Percentiles rank a stretch among this genome's conserved stretches.
Conservation (phyloP, 2,113 vertebrate genomes). For the Ornithorhynchus anatinus region DNA sequence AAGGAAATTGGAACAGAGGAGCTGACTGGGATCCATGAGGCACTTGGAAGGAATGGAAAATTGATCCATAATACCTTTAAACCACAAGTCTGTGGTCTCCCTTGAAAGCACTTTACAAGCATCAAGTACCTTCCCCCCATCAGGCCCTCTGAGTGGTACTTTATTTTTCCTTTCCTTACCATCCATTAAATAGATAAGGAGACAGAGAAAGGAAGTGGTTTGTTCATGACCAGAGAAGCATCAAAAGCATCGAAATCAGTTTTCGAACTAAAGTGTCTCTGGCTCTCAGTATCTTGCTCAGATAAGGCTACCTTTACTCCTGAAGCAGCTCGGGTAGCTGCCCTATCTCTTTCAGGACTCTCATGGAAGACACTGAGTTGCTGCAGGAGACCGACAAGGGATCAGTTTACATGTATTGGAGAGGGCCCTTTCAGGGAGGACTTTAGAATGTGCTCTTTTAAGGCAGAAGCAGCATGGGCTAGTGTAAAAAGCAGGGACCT, state of each 20-base stretch:
- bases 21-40: too few relatives aligned
- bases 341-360: too few relatives aligned
- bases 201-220: conserved; percentile 4
- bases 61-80: neutral
- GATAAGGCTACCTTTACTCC: neutral
- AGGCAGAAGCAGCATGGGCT: too few relatives aligned
- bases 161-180: neutral
- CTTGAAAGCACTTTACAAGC: conserved; percentile 1
- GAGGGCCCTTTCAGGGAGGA: too few relatives aligned
- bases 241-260: neutral
- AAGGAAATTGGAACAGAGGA: too few relatives aligned
- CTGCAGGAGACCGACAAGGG: too few relatives aligned
- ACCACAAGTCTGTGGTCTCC: neutral
- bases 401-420: too few relatives aligned
- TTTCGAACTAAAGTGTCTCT: conserved; percentile 11
- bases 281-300: neutral
- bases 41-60: neutral
- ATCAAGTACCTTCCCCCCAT: neutral
- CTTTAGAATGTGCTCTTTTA: too few relatives aligned
- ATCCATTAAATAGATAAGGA: neutral
- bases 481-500: too few relatives aligned
- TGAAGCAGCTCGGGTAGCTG: neutral
- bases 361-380: too few relatives aligned
- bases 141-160: neutral
- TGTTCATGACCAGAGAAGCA: neutral